Evolutionary conservation across 2,888 invertebrate species (phyloP), one percentile per base, ranked within the genome.

Genomic region (Dromius quadrimaculatus): DNA sequence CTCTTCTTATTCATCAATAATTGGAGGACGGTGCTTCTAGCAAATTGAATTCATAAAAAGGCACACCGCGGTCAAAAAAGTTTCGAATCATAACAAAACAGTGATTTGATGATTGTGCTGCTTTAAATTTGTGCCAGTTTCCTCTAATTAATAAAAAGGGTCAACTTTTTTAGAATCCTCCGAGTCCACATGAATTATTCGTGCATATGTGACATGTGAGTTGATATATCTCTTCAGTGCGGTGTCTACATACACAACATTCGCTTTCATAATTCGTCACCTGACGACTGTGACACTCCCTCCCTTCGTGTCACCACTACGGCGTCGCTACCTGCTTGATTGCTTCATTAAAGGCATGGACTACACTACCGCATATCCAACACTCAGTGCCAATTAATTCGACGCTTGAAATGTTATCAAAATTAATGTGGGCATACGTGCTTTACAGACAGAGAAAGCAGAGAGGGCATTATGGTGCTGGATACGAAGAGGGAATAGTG

Each of bases 391-490:
- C 78, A 79, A 79, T 79, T 79, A 79, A 76, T 76, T 76, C 73
- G 74, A 73, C 74, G 76, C 76, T 75, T 76, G 76, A 77, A 78
- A 77, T 77, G 77, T 76, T 78, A 78, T 77, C 77, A 78, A 78
- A 78, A 76, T 78, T 78, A 77, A 78, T 77, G 78, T 75, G 72
- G 36, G 41, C 69, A 72, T 71, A 68, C 62, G 36, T 54, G 54
- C 22, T 20, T 20, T 22, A 20, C 20, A 20, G 13, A 11, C 47
- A n/a, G n/a, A n/a, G n/a, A n/a, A n/a, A n/a, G n/a, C n/a, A n/a
- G n/a, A n/a, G n/a, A n/a, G n/a, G n/a, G n/a, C n/a, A n/a, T n/a
- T n/a, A n/a, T n/a, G n/a, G n/a, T n/a, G n/a, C n/a, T n/a, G n/a
- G n/a, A n/a, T n/a, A n/a, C n/a, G n/a, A n/a, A n/a, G n/a, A n/a